Conservation (phyloP, 2,888 invertebrate species). For the Caenorhabditis sp. region DNA sequence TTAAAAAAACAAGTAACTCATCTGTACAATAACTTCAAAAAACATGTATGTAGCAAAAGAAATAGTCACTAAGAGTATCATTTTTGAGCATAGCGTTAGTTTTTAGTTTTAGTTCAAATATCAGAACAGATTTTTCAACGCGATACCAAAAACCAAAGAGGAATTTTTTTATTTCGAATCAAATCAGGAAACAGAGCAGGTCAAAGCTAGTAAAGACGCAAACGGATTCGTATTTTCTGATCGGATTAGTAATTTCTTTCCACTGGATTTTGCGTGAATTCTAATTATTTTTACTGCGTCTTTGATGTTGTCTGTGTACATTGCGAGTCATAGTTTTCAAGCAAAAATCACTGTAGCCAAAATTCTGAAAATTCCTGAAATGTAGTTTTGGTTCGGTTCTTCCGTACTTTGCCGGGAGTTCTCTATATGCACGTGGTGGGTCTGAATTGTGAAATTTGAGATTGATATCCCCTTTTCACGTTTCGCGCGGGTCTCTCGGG, state of each 20-base stretch:
- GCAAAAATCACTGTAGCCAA: no score
- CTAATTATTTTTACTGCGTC: not conserved
- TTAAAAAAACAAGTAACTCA: not conserved
- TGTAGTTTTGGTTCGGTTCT: not conserved
- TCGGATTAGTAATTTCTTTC: conserved; percentile 6
- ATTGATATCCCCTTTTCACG: conserved; percentile 52
- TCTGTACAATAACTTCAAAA: no score
- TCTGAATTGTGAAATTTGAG: conserved; percentile 46
- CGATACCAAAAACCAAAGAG: no score
- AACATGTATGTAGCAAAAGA: no score
- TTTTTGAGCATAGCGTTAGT: no score
- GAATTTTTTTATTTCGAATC: not conserved
- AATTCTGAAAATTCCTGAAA: no score
- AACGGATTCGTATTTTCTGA: not conserved
- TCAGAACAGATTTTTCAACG: not conserved
- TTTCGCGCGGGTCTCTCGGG: conserved; percentile 39
- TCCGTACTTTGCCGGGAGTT: conserved; percentile 30
- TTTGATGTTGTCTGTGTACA: no score
- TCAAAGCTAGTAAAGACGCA: not conserved
- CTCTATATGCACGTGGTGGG: conserved; percentile 23
- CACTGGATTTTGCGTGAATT: not conserved
- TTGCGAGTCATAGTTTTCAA: no score
- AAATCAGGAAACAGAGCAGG: conserved; percentile 13
- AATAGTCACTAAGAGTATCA: no score
- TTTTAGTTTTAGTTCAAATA: not conserved